Conservation (phyloP, 2,888 invertebrate genomes). For the Oxytorus armatus region DNA sequence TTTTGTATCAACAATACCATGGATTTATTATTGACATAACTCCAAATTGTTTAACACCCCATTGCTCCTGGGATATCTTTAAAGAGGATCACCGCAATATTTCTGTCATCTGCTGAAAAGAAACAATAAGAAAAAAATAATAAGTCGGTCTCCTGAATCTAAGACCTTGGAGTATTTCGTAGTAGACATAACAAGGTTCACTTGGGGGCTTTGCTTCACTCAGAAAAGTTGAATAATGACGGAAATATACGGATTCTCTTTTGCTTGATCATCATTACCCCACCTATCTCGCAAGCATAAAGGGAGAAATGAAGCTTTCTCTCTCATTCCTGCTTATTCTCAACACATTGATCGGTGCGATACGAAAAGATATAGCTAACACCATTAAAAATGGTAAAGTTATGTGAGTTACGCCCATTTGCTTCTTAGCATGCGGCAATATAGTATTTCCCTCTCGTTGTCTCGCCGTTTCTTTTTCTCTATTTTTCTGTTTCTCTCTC, state of each 20-base stretch:
- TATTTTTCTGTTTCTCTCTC: conserved; percentile 26
- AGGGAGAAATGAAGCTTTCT: conserved; percentile 2
- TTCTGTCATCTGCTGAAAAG: background rate
- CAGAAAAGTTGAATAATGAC: conserved; percentile 8
- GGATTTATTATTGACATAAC: background rate
- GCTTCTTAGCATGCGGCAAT: background rate
- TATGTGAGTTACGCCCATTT: conserved; percentile 13
- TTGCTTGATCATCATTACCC: conserved; percentile 17
- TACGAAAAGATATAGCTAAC: background rate
- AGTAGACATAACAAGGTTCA: background rate
- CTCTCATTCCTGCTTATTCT: conserved; percentile 14
- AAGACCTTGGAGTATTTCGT: background rate
- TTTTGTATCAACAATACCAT: no score
- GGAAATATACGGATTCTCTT: conserved; percentile 1
- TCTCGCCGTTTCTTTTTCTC: conserved; percentile 30
- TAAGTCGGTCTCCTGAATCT: background rate
- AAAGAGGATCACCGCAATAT: no score
- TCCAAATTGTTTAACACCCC: background rate
- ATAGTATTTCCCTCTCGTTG: conserved; percentile 41
- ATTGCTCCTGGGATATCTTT: background rate
- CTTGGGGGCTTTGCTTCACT: background rate
- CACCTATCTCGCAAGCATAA: background rate
- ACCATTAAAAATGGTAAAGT: background rate
- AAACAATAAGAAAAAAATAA: background rate
- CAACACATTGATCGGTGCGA: background rate